Evolutionary conservation across 2,797 vertebrate genomes (phyloP).

Genomic region (Alectoris magna): DNA sequence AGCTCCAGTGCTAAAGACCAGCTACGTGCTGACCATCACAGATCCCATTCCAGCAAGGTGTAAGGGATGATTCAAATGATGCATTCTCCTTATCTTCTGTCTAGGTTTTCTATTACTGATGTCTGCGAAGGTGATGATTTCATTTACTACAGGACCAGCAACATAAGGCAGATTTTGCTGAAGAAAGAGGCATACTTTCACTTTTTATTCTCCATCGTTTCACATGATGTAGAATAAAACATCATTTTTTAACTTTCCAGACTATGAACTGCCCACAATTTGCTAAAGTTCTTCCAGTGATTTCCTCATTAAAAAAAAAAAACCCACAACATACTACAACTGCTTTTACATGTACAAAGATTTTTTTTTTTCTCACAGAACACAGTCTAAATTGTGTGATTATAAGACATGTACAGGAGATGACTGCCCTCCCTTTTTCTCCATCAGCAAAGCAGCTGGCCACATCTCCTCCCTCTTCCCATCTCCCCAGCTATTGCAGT

Average conservation of each 20-base stretch:
- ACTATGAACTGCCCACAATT: background rate
- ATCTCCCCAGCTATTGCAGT: background rate
- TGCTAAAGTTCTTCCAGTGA: background rate
- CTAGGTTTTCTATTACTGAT: background rate
- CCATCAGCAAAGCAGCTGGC: background rate
- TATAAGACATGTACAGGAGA: background rate
- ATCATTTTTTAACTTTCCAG: background rate
- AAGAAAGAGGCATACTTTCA: background rate
- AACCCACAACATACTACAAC: background rate
- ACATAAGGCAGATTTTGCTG: background rate
- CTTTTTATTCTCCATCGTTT: background rate
- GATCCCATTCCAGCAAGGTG: background rate
- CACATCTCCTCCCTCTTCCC: background rate
- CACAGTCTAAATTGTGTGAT: background rate
- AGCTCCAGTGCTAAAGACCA: background rate
- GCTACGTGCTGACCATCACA: background rate
- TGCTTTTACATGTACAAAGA: background rate
- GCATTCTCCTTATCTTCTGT: background rate
- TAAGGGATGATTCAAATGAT: background rate
- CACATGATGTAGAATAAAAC: background rate
- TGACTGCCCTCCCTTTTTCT: background rate
- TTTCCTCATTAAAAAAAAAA: background rate
- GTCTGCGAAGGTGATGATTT: background rate
- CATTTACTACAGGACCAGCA: background rate
- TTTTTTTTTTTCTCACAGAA: background rate